A percentile compares a stretch with the other conserved stretches of the same genome.
Conservation (phyloP, 2,113 vertebrate genomes). For the Pseudois nayaur region DNA sequence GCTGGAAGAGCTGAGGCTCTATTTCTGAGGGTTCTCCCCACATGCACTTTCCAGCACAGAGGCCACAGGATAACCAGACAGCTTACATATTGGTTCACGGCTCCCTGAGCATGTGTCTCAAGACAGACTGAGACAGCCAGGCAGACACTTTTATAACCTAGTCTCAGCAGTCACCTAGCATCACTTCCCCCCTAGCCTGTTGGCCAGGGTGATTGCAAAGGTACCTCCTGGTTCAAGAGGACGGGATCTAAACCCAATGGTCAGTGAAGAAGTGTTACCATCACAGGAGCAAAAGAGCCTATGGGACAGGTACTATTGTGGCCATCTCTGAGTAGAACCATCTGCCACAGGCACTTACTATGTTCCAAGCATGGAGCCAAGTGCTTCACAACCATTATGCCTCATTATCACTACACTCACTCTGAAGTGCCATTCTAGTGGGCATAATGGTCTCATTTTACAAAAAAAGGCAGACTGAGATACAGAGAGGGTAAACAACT, state of each 20-base stretch:
- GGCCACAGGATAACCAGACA: background rate
- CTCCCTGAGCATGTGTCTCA: fast-evolving
- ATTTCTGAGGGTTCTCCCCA: background rate
- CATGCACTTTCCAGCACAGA: too few relatives aligned
- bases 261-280: background rate
- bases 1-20: background rate
- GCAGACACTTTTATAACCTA: background rate
- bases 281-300: background rate
- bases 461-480: background rate
- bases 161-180: background rate
- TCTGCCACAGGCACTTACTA: background rate
- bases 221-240: background rate
- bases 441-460: background rate
- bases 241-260: background rate
- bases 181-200: background rate
- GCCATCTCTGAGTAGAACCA: background rate
- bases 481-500: background rate
- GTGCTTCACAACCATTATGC: background rate
- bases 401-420: background rate
- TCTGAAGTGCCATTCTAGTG: background rate
- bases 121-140: background rate
- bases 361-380: background rate
- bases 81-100: background rate
- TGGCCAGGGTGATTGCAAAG: background rate
- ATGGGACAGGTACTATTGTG: fast-evolving